Conservation (phyloP, 2,888 invertebrate genomes). For the Melipona bicolor region DNA sequence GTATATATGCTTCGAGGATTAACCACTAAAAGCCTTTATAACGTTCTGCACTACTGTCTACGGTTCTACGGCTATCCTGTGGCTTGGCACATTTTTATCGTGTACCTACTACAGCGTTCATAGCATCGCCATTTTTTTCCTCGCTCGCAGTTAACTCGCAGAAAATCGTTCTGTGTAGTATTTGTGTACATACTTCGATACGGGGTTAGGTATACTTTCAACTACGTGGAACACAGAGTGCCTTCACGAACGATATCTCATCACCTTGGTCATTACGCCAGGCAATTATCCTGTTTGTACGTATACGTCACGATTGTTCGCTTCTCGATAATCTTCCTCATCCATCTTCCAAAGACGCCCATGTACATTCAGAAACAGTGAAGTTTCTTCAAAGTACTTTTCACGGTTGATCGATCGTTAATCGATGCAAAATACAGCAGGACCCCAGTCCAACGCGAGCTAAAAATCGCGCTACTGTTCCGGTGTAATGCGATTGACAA, state of each 20-base stretch:
- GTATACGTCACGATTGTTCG: not conserved
- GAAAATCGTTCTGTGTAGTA: not conserved
- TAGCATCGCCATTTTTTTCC: slow-evolving; percentile 33
- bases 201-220: slow-evolving; percentile 1
- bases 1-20: slow-evolving; percentile 15
- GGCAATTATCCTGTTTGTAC: not conserved
- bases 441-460: too few species aligned
- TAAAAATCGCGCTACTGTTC: too few species aligned
- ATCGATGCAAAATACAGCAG: not conserved
- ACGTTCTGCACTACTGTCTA: slow-evolving; percentile 40
- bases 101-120: slow-evolving; percentile 29
- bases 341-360: slow-evolving; percentile 63
- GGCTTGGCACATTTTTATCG: slow-evolving; percentile 60
- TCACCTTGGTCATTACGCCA: not conserved
- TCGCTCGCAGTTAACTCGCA: not conserved
- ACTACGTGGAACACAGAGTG: slow-evolving; percentile 40
- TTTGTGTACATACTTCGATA: not conserved
- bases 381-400: not conserved
- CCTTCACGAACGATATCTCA: not conserved
- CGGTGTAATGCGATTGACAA: too few species aligned
- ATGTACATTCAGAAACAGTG: slow-evolving; percentile 7
- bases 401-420: slow-evolving; percentile 18
- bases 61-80: slow-evolving; percentile 38
- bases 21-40: slow-evolving; percentile 51
- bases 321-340: not conserved